Percentiles rank a stretch among this genome's conserved stretches.
Conservation (phyloP, 2,888 invertebrate genomes). For the Trissolcus brochymenae region DNA sequence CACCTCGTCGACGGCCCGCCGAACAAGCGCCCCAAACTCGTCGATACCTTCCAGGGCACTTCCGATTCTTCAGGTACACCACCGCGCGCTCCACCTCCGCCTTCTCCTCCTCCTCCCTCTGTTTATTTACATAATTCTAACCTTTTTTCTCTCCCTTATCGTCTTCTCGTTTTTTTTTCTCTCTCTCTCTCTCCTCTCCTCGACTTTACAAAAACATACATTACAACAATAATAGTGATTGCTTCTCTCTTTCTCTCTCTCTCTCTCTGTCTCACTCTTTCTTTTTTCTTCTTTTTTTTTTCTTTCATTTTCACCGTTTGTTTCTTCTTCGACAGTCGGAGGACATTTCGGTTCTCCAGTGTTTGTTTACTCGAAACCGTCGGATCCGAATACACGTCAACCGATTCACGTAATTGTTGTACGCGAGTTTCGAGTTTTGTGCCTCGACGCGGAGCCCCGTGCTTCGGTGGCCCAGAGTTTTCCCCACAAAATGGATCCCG, state of each 20-base stretch:
- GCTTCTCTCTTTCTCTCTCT: neutral
- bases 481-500: constrained; percentile 1
- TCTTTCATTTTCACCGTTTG: neutral
- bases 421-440: neutral
- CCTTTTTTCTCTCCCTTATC: constrained; percentile 19
- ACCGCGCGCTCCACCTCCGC: neutral
- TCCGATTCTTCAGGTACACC: constrained; percentile 85
- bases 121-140: constrained; percentile 34
- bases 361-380: neutral
- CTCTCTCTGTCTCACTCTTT: neutral
- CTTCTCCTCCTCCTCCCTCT: neutral
- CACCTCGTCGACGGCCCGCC: constrained; percentile 96
- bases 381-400: neutral
- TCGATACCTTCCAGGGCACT: constrained; percentile 88
- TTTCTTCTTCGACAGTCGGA: neutral
- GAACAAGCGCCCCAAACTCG: constrained; percentile 95
- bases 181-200: neutral
- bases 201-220: neutral
- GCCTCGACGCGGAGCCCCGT: neutral
- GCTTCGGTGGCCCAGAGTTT: neutral
- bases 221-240: neutral
- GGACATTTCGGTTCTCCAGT: neutral
- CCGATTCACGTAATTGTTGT: neutral
- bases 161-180: constrained; percentile 1
- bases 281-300: neutral